Evolutionary conservation across 2,797 vertebrate genomes (phyloP).

Genomic region (Xenopus petersii): DNA sequence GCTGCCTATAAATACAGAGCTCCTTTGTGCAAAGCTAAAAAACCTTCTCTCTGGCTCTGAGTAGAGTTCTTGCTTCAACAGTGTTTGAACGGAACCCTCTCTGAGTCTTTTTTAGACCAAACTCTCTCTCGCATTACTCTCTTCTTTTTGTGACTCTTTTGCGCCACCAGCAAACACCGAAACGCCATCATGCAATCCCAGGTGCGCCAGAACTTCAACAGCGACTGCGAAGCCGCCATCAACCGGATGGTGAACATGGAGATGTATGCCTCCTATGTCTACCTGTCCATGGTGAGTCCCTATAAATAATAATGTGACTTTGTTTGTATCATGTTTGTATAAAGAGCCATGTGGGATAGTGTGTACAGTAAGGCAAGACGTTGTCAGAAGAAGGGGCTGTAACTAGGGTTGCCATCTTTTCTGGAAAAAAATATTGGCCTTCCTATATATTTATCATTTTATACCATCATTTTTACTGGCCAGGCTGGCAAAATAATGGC

Average conservation of each 20-base stretch:
- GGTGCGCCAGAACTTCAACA: slow-evolving; percentile 80
- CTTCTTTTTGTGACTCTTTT: slow-evolving; percentile 9
- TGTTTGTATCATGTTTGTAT: too few species aligned
- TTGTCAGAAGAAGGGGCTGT: too few species aligned
- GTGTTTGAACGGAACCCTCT: slow-evolving; percentile 68
- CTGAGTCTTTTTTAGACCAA: slow-evolving; percentile 35
- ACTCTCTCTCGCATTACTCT: neutral
- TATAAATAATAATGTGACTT: too few species aligned
- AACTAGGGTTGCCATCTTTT: too few species aligned
- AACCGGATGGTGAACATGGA: slow-evolving; percentile 81
- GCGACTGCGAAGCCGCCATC: slow-evolving; percentile 76
- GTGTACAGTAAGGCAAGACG: too few species aligned
- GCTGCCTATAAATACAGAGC: slow-evolving; percentile 29
- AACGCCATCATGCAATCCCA: slow-evolving; percentile 72
- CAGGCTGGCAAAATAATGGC: too few species aligned
- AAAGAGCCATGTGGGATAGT: too few species aligned
- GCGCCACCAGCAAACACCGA: slow-evolving; percentile 13
- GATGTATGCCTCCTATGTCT: slow-evolving; percentile 73
- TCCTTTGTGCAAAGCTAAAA: too few species aligned
- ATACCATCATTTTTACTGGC: too few species aligned
- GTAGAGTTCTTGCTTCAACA: slow-evolving; percentile 70
- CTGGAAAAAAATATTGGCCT: too few species aligned
- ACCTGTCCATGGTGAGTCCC: slow-evolving; percentile 75
- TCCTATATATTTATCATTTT: too few species aligned
- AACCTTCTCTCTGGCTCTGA: slow-evolving; percentile 27